These are phyloP conservation scores for Pelagia noctiluca DNA, from an alignment of 30 jellyfish, hydroid and myxozoan genomes.

Conservation along the genomic window DNA sequence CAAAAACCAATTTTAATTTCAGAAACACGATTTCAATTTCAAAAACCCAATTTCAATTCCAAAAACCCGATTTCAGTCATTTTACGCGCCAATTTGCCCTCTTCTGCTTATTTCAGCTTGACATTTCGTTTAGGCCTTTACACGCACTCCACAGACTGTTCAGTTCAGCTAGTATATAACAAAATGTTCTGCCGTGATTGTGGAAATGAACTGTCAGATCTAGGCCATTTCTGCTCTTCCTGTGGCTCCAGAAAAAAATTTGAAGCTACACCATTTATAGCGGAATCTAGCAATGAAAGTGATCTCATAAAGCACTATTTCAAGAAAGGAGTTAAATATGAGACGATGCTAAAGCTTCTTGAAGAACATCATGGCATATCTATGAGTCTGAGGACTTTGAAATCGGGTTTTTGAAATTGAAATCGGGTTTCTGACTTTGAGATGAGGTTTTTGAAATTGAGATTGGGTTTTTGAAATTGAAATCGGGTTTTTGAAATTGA, in stretches of 20 bases:
- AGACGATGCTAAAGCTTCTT: background rate
- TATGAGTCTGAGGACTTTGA: constrained; percentile 1
- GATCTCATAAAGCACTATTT: background rate
- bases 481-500: too few relatives aligned
- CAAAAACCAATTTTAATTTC: background rate
- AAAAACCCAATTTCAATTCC: background rate
- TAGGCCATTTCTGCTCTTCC: constrained; percentile 5
- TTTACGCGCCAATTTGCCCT: background rate
- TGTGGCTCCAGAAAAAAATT: background rate
- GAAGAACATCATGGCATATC: background rate
- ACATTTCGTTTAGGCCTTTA: background rate
- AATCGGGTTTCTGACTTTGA: too few relatives aligned
- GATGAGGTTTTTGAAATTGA: too few relatives aligned
- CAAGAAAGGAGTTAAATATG: background rate
- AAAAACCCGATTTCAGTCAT: background rate
- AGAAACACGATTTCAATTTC: background rate
- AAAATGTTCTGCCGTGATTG: background rate
- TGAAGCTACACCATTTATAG: too few relatives aligned
- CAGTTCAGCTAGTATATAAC: background rate
- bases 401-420: too few relatives aligned
- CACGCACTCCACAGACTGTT: constrained; percentile 3
- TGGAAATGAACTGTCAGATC: constrained; percentile 2
- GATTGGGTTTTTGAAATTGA: too few relatives aligned
- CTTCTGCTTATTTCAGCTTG: background rate
- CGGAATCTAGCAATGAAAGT: constrained; percentile 1